Evolutionary conservation across 2,888 invertebrate species (phyloP).

Genomic region (Muscina levida): DNA sequence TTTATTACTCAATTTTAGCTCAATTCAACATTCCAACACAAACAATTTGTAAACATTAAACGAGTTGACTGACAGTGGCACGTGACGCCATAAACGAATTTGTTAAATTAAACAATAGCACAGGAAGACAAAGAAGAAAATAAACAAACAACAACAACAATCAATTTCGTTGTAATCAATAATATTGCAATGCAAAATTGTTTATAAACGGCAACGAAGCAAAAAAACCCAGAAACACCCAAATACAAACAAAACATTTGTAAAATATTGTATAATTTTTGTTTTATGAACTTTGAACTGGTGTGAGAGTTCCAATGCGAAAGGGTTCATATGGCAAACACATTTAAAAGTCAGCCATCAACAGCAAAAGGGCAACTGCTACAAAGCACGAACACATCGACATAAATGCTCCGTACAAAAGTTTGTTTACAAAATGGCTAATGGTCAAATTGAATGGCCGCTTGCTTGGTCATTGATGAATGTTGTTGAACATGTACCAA

Average conservation of each 20-base stretch:
- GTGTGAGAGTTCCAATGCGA: not conserved
- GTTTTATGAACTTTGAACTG: slow-evolving; percentile 45
- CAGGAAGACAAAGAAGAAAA: too few relatives aligned
- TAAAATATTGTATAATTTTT: slow-evolving; percentile 58
- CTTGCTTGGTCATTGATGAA: slow-evolving; percentile 12
- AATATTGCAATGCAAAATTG: slow-evolving; percentile 21
- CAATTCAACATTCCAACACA: slow-evolving; percentile 29
- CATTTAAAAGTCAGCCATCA: slow-evolving; percentile 50
- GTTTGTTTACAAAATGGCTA: slow-evolving; percentile 36
- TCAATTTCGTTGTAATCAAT: slow-evolving; percentile 52
- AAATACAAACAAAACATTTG: slow-evolving; percentile 25
- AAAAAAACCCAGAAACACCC: too few relatives aligned
- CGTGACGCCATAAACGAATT: slow-evolving; percentile 60
- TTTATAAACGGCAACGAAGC: not conserved
- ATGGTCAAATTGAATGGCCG: slow-evolving; percentile 47
- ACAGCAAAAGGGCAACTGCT: slow-evolving; percentile 2
- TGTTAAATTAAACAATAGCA: slow-evolving; percentile 51
- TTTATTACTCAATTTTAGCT: slow-evolving; percentile 46
- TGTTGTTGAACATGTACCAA: not conserved
- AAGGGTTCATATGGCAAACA: slow-evolving; percentile 49
- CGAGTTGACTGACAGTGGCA: slow-evolving; percentile 38
- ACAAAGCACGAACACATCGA: slow-evolving; percentile 2
- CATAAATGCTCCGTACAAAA: slow-evolving; percentile 26
- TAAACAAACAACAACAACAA: slow-evolving; percentile 40
- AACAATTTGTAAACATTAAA: not conserved